Evolutionary conservation across 2,113 vertebrate genomes (phyloP), one percentile per base, ranked within the genome.

Genomic region (Passer domesticus): DNA sequence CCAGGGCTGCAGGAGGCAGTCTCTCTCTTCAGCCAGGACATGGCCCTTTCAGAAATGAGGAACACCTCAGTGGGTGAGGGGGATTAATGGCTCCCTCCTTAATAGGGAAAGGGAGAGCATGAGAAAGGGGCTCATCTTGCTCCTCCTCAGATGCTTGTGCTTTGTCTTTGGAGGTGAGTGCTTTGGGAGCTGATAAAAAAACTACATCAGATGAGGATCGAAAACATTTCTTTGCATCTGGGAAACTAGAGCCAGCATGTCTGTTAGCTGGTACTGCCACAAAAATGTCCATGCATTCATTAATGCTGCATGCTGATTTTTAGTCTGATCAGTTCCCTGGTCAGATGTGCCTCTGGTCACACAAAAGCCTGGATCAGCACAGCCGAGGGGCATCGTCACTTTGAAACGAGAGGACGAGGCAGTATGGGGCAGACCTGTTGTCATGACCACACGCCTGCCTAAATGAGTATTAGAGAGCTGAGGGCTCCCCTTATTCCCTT

Each of bases 61-160:
- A 75, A 14, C 10, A n/a, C 43, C 37, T 53, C 16, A 16, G 35
- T 5, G 53, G 10, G 47, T 18, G 7, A 66, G 50, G 7, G 18
- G 14, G 3, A 37, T n/a, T 62, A 27, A 21, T 11, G 33, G 10
- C 17, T 25, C 27, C 21, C 18, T 59, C 17, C 16, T 35, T 20
- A 0, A 27, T 20, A 30, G 8, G 13, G 14, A 27, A 23, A 75
- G 35, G 0, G 0, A 70, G 35, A 59, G 33, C 9, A 25, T 30
- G 23, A 64, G 43, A 15, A 75, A 47, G 12, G 28, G 17, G 4
- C 7, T 50, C 2, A 1, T 39, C 77, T 62, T 69, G 25, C 25
- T 11, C 22, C 50, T 83, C 13, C 41, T 70, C 0, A 1, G 15
- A 15, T 81, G 8, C 53, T 60, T 81, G 13, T 75, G 60, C 39